A percentile compares a stretch with the other conserved stretches of the same genome.
Conservation (phyloP, 1,140 invertebrate genomes). For the Oscheius sp. region DNA sequence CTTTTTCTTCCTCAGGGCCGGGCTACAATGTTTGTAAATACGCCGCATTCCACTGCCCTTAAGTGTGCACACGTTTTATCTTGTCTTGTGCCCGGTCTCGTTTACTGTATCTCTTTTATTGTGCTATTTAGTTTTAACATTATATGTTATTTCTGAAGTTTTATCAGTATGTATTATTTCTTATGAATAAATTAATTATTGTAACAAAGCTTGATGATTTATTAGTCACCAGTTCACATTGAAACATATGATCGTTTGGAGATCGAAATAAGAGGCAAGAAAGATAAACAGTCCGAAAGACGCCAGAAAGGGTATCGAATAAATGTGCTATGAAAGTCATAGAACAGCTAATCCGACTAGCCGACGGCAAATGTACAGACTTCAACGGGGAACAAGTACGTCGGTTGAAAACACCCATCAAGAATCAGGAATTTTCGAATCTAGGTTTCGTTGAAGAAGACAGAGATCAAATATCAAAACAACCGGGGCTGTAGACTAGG, state of each 20-base stretch:
- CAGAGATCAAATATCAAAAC: background rate
- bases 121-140: background rate
- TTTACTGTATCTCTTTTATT: background rate
- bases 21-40: no score
- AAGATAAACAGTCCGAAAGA: background rate
- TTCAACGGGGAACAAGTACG: no score
- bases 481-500: background rate
- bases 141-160: background rate
- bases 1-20: no score
- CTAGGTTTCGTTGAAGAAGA: background rate
- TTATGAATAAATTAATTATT: background rate
- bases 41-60: no score
- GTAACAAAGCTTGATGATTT: no score
- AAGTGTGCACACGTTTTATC: background rate
- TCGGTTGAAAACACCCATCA: no score
- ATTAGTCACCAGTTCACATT: no score
- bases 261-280: background rate
- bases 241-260: background rate
- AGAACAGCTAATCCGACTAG: background rate
- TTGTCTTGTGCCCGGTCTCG: background rate
- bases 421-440: no score
- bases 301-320: constrained; percentile 2
- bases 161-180: background rate
- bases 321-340: background rate
- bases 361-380: no score